A percentile compares a stretch with the other conserved stretches of the same genome.
Evolutionary conservation across 2,888 invertebrate genomes (phyloP).

Genomic region (Trissoscelio sp.): DNA sequence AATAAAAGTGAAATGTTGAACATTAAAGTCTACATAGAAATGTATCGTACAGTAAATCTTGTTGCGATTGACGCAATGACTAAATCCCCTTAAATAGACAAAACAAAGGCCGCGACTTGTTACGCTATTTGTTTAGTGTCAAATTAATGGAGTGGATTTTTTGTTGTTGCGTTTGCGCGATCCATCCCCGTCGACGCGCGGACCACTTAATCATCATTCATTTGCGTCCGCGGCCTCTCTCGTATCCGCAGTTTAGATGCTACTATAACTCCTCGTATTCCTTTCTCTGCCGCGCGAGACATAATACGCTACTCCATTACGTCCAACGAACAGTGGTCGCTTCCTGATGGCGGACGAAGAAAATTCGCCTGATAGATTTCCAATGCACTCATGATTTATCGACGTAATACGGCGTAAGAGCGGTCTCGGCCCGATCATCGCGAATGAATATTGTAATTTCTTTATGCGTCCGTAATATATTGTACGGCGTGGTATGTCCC

Average conservation of each 20-base stretch:
- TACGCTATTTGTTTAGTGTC: constrained; percentile 57
- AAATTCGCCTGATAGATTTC: constrained; percentile 77
- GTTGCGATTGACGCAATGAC: constrained; percentile 21
- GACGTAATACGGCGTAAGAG: constrained; percentile 73
- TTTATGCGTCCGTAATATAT: constrained; percentile 68
- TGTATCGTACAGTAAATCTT: not conserved
- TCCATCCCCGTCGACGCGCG: constrained; percentile 49
- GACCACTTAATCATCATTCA: constrained; percentile 67
- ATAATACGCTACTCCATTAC: constrained; percentile 72
- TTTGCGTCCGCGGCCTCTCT: constrained; percentile 53
- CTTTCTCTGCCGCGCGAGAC: constrained; percentile 58
- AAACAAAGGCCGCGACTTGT: constrained; percentile 56
- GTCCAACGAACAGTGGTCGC: constrained; percentile 67
- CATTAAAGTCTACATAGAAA: no score
- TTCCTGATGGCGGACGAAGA: constrained; percentile 68
- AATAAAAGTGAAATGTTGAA: no score
- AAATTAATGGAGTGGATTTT: constrained; percentile 47
- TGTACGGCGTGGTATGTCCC: constrained; percentile 61
- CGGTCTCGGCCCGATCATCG: constrained; percentile 71
- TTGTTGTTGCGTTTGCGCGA: constrained; percentile 18
- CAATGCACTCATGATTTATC: constrained; percentile 77
- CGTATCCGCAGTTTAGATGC: constrained; percentile 24
- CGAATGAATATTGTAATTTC: constrained; percentile 78
- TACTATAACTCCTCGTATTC: constrained; percentile 33
- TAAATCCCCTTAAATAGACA: constrained; percentile 43